Conservation (phyloP, 2,797 vertebrate species). For the Aythya fuligula region DNA sequence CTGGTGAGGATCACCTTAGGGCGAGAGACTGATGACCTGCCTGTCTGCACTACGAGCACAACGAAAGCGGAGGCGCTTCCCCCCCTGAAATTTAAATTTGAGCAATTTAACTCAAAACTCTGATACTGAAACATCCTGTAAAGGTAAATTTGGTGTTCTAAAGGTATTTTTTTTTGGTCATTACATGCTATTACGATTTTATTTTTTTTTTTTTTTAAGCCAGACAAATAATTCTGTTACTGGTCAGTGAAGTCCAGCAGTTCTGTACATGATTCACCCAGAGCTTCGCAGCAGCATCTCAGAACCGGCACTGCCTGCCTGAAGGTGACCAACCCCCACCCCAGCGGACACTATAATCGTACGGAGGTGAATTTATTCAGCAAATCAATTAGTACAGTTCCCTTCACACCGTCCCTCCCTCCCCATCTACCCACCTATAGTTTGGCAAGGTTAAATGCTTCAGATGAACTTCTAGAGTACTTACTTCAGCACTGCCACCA, state of each 20-base stretch:
- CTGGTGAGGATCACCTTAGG: neutral
- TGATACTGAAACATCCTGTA: neutral
- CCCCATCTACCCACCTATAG: neutral
- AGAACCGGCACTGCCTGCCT: neutral
- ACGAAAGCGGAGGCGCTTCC: neutral
- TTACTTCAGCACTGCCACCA: neutral
- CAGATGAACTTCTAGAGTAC: neutral
- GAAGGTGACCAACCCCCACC: neutral
- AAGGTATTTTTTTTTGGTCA: neutral
- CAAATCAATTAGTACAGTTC: constrained; percentile 1
- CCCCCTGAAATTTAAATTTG: neutral
- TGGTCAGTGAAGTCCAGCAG: neutral
- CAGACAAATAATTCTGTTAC: neutral
- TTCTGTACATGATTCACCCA: neutral
- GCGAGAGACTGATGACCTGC: neutral
- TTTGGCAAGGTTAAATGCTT: neutral
- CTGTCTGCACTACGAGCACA: neutral
- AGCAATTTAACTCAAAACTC: constrained; percentile 30
- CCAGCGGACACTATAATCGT: neutral
- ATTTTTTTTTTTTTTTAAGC: neutral
- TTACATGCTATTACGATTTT: neutral
- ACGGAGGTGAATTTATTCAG: neutral
- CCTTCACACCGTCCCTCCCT: neutral
- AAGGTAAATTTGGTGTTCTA: neutral
- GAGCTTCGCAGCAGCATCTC: neutral